Conservation (phyloP, 2,888 invertebrate genomes). For the Aspidiotus destructor region DNA sequence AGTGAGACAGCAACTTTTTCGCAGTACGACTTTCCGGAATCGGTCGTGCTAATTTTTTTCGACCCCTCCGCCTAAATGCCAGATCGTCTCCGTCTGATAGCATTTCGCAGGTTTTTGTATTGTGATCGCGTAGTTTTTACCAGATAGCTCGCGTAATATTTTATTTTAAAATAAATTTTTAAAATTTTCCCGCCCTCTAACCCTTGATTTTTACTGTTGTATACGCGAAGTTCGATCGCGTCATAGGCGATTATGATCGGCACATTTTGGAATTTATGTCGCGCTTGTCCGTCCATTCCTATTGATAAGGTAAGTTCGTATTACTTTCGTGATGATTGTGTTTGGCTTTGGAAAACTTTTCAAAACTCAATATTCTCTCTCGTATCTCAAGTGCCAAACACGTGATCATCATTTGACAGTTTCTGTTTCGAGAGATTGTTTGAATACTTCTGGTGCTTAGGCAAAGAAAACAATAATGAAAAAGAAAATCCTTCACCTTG, state of each 20-base stretch:
- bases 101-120: conserved; percentile 17
- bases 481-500: too few relatives aligned
- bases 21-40: conserved; percentile 31
- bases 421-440: too few relatives aligned
- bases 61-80: conserved; percentile 12
- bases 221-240: background rate
- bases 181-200: background rate
- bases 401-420: too few relatives aligned
- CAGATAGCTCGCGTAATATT: background rate
- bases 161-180: background rate
- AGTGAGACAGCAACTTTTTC: conserved; percentile 25
- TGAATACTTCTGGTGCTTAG: too few relatives aligned
- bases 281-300: conserved; percentile 93
- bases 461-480: too few relatives aligned
- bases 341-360: too few relatives aligned
- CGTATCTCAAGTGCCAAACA: too few relatives aligned
- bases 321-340: too few relatives aligned
- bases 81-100: conserved; percentile 24
- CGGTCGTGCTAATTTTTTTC: conserved; percentile 9
- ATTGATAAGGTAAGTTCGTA: conserved; percentile 72
- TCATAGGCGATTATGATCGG: conserved; percentile 63
- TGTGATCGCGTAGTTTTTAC: conserved; percentile 13
- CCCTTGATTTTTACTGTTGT: background rate
- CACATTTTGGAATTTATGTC: conserved; percentile 94
- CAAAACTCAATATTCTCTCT: too few relatives aligned